Base-by-base conservation (phyloP, 2,888 invertebrate species). In the Drosophila mettleri region DNA sequence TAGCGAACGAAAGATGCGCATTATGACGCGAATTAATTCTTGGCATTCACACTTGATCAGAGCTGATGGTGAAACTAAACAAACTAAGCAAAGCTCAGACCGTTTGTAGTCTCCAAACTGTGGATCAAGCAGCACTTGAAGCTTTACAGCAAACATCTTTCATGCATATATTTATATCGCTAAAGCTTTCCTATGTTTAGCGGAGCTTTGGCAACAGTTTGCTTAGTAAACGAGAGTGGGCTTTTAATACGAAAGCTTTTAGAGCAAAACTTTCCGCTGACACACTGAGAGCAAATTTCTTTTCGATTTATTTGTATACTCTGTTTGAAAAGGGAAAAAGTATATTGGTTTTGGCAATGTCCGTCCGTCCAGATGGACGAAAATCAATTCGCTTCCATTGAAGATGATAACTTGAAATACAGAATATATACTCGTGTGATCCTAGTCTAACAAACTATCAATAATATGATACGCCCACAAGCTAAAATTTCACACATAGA, bases 21-120 rank as follows among this genome's bases (percentile, higher is more conserved):
- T 9, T 5, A 3, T 39, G 5, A 27, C 24, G 10, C 18, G 38
- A n/a, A 6, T 49, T 22, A 16, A n/a, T 45, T 41, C 24, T n/a
- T 24, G 43, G 52, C 12, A 41, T 57, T 41, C 46, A 48, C 59
- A 41, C 16, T 34, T 38, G 29, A 6, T 7, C 52, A 49, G 36
- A 41, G 58, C 43, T 9, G n/a, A 8, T 20, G n/a, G 39, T 7
- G 18, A 45, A 46, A 75, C 75, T 75, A 55, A 75, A 45, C 46
- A 12, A 46, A 75, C 75, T 75, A 55, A 75, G 41, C 46, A 12
- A 22, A 16, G 31, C 27, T 49, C 22, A 27, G 33, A 14, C 16
- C 10, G n/a, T 3, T 3, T 14, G 45, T 22, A 2, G 16, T 45
- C 29, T 14, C 16, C 22, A 18, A n/a, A 38, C 18, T 39, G 22